A percentile compares a stretch with the other conserved stretches of the same genome.
Evolutionary conservation across 2,113 vertebrate genomes (phyloP).

Genomic region (Pelodiscus sinensis): DNA sequence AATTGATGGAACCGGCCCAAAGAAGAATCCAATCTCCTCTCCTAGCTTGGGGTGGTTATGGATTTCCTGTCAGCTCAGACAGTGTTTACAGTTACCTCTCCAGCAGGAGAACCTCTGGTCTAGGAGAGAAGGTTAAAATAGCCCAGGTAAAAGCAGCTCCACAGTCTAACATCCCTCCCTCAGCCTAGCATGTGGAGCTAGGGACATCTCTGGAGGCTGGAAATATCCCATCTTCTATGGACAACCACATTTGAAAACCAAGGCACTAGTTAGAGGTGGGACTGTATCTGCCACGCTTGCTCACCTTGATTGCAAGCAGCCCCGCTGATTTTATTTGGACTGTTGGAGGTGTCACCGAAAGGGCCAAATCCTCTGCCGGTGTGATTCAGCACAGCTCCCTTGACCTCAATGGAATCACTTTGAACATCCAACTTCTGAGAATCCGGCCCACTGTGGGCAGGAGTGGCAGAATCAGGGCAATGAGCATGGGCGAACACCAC

Average conservation of each 20-base stretch:
- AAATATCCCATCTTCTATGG: neutral
- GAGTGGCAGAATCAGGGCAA: neutral
- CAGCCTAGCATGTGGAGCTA: neutral
- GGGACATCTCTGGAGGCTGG: neutral
- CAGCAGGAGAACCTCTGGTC: slow-evolving; percentile 5
- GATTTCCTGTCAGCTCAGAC: slow-evolving; percentile 1
- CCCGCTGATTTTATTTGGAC: neutral
- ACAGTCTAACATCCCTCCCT: neutral
- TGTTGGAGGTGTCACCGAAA: no score
- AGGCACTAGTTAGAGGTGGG: neutral
- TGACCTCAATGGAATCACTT: neutral
- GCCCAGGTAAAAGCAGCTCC: fast-evolving
- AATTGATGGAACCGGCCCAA: neutral
- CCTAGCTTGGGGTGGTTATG: neutral
- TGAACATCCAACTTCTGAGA: neutral
- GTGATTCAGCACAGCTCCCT: no score
- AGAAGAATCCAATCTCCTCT: neutral
- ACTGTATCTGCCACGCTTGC: neutral
- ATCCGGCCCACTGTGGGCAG: neutral
- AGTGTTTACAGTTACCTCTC: slow-evolving; percentile 2
- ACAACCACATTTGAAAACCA: neutral
- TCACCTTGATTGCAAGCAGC: fast-evolving
- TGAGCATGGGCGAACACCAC: no score
- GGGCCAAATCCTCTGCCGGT: no score
- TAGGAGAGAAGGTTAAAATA: slow-evolving; percentile 24